Percentiles rank a stretch among this genome's conserved stretches.
phyloP scores from a whole-genome alignment of 2,797 vertebrate species.

The Leucoraja ocellata region DNA sequence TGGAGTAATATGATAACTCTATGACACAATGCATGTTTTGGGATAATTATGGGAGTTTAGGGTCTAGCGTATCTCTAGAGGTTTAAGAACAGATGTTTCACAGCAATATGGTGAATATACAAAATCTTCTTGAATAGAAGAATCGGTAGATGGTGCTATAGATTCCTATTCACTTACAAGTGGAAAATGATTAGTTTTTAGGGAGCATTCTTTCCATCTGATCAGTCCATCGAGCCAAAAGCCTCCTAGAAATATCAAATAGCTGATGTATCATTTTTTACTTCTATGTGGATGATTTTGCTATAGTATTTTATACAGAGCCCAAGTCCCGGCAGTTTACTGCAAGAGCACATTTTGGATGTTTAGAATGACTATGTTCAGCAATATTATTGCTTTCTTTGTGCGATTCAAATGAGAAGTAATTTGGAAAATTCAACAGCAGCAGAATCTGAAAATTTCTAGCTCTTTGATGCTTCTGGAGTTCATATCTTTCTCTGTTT shows the following conservation, averaged over 20 bases:
- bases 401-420: not conserved
- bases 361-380: not conserved
- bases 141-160: constrained; percentile 38
- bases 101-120: no score
- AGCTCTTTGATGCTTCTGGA: not conserved
- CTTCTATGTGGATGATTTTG: not conserved
- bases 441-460: not conserved
- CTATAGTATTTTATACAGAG: not conserved
- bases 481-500: not conserved
- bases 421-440: not conserved
- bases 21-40: not conserved
- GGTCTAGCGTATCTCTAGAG: no score
- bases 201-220: not conserved
- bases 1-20: not conserved
- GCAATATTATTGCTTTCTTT: not conserved
- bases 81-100: constrained; percentile 8
- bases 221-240: not conserved
- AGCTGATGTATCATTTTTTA: not conserved
- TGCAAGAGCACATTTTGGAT: not conserved
- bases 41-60: no score
- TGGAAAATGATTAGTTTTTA: constrained; percentile 5
- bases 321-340: not conserved
- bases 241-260: not conserved
- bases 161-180: constrained; percentile 4
- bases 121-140: not conserved